Evolutionary conservation across 2,797 vertebrate species (phyloP).

Genomic region (Pangasius djambal): DNA sequence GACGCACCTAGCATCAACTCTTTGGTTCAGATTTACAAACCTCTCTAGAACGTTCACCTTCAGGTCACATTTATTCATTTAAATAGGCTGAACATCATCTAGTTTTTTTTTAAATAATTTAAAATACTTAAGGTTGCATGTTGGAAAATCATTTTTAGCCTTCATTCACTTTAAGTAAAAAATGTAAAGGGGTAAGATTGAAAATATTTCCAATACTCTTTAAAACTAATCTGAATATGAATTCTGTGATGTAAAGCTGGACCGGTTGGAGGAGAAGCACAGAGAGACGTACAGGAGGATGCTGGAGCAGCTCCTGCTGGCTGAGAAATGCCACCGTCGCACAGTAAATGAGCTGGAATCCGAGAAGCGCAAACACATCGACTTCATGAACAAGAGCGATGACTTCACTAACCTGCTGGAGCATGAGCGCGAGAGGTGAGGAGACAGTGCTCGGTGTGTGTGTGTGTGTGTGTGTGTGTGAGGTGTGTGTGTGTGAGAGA

Average conservation of each 20-base stretch:
- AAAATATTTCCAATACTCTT: background rate
- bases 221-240: background rate
- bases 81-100: background rate
- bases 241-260: conserved; percentile 79
- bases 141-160: background rate
- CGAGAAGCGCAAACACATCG: conserved; percentile 90
- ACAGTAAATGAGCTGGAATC: conserved; percentile 90
- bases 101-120: background rate
- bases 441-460: background rate
- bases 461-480: conserved; percentile 18
- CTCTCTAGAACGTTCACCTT: background rate
- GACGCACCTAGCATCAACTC: background rate
- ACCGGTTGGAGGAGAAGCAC: conserved; percentile 92
- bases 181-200: background rate
- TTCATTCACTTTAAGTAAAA: background rate
- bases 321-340: conserved; percentile 91
- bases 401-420: conserved; percentile 98
- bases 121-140: background rate
- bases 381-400: conserved; percentile 98
- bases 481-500: conserved; percentile 1
- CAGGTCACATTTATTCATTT: background rate
- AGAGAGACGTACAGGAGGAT: conserved; percentile 94
- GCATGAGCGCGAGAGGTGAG: conserved; percentile 93
- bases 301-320: conserved; percentile 95
- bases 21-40: background rate